These are phyloP conservation scores for Sinella curviseta DNA, from an alignment of 1,140 invertebrate species.

Conservation along the genomic window DNA sequence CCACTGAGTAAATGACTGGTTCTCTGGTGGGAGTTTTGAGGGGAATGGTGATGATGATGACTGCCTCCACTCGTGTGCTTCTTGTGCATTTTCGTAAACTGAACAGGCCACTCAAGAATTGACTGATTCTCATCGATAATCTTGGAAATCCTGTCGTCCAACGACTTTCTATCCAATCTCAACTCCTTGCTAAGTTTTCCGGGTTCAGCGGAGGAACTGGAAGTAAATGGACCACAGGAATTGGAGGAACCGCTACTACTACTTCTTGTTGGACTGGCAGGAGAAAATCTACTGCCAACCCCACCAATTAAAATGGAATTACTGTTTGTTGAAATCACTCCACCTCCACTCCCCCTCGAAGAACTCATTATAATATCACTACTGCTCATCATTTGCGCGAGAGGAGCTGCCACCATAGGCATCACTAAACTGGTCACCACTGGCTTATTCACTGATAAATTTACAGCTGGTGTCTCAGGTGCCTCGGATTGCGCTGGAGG, in stretches of 20 bases:
- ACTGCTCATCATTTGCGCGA: background rate
- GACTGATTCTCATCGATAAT: conserved; percentile 48
- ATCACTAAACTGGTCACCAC: background rate
- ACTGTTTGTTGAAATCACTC: too few relatives aligned
- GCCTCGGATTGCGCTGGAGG: background rate
- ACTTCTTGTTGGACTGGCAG: background rate
- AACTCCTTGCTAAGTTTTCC: conserved; percentile 28
- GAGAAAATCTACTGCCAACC: background rate
- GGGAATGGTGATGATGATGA: background rate
- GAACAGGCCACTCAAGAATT: conserved; percentile 45
- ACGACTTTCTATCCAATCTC: conserved; percentile 42
- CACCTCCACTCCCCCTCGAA: too few relatives aligned
- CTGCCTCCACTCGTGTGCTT: conserved; percentile 19
- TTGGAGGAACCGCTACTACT: background rate
- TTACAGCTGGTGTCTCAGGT: background rate
- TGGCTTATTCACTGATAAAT: background rate
- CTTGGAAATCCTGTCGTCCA: conserved; percentile 48
- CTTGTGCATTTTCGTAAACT: conserved; percentile 42
- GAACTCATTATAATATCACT: too few relatives aligned
- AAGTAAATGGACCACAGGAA: background rate
- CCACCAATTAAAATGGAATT: too few relatives aligned
- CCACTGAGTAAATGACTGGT: conserved; percentile 22
- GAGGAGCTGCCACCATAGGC: background rate
- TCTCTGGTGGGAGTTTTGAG: conserved; percentile 4
- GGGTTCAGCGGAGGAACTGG: background rate